phyloP scores from a whole-genome alignment of 1,140 invertebrate genomes.

The Daktulosphaira vitifoliae region DNA sequence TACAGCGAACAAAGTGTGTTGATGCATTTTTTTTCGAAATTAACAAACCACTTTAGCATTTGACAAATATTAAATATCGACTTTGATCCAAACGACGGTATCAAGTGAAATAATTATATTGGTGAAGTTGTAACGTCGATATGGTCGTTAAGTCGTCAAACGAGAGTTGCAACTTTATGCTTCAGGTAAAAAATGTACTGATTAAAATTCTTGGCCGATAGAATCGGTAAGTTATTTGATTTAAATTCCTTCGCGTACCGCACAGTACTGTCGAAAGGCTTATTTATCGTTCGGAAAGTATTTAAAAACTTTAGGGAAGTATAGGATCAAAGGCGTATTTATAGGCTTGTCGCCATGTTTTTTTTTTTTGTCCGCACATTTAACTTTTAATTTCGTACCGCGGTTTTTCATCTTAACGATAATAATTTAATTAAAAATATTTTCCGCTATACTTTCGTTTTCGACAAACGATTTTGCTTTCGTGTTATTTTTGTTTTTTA shows the following conservation, averaged over 20 bases:
- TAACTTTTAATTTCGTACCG: constrained; percentile 2
- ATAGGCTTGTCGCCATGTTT: constrained; percentile 12
- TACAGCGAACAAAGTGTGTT: too few relatives aligned
- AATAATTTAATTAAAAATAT: constrained; percentile 34
- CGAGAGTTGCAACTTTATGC: too few relatives aligned
- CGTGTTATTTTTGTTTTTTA: constrained; percentile 14
- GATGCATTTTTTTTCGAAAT: too few relatives aligned
- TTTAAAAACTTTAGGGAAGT: constrained; percentile 21
- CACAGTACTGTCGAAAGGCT: constrained; percentile 6
- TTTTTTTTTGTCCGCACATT: not conserved
- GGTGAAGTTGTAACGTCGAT: too few relatives aligned
- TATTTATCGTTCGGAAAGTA: constrained; percentile 28
- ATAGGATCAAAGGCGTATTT: constrained; percentile 14
- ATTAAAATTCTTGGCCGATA: constrained; percentile 18
- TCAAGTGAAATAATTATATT: too few relatives aligned
- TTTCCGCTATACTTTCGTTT: constrained; percentile 17
- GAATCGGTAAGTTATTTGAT: not conserved
- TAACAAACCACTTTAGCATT: too few relatives aligned
- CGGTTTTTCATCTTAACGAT: not conserved
- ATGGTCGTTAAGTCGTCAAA: too few relatives aligned
- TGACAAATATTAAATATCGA: too few relatives aligned
- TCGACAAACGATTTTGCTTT: constrained; percentile 15
- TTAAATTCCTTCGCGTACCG: constrained; percentile 20
- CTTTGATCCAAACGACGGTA: too few relatives aligned
- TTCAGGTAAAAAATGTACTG: constrained; percentile 21